Conservation (phyloP, 2,888 invertebrate species). For the Melolontha melolontha region DNA sequence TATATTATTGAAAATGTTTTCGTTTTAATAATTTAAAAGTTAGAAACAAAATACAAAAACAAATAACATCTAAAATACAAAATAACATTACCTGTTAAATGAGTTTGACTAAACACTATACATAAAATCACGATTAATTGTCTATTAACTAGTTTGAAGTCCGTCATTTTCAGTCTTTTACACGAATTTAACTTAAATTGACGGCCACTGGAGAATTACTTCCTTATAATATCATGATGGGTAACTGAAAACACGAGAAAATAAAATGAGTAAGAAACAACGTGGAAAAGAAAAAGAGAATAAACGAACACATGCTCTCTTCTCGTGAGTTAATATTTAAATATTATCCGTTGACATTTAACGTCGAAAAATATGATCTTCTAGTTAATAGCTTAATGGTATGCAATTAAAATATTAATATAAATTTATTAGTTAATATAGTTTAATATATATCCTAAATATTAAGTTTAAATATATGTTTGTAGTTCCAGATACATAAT, state of each 20-base stretch:
- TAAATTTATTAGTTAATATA: no score
- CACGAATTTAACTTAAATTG: slow-evolving; percentile 4
- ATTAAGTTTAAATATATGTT: no score
- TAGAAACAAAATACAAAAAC: no score
- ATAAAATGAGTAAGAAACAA: slow-evolving; percentile 1
- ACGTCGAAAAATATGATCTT: no score
- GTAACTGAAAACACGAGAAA: slow-evolving; percentile 25
- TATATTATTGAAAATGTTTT: no score
- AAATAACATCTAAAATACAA: background rate
- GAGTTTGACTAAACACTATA: slow-evolving; percentile 20
- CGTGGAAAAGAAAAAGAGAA: background rate
- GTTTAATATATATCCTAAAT: no score
- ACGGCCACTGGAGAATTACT: background rate
- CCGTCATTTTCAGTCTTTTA: slow-evolving; percentile 34
- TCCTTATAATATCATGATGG: slow-evolving; percentile 22
- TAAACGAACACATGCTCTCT: slow-evolving; percentile 12
- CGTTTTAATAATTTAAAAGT: no score
- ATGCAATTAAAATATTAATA: no score
- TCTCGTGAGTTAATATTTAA: slow-evolving; percentile 15
- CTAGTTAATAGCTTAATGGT: no score
- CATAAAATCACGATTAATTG: slow-evolving; percentile 32
- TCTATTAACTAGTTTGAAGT: slow-evolving; percentile 17
- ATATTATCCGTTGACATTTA: no score
- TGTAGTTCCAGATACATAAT: no score
- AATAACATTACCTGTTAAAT: slow-evolving; percentile 27